phyloP scores from a whole-genome alignment of 2,113 vertebrate genomes.

The Coptodon bakossiorum region DNA sequence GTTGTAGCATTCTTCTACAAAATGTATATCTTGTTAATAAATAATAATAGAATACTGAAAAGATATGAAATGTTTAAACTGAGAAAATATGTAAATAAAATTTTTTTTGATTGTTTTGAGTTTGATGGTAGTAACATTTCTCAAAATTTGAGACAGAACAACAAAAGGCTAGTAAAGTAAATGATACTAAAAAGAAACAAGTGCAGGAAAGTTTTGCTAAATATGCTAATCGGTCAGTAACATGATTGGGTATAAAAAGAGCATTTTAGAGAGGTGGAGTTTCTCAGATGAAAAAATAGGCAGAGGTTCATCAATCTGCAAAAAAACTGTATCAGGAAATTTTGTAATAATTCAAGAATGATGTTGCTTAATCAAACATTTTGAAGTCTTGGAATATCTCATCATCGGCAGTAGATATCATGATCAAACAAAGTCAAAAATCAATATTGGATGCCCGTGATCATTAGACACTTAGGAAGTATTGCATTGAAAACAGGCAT shows the following conservation, averaged over 20 bases:
- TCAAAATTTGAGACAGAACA: neutral
- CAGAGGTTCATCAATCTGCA: neutral
- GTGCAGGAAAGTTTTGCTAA: neutral
- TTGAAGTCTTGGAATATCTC: neutral
- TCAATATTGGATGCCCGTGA: neutral
- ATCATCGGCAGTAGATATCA: neutral
- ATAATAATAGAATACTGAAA: neutral
- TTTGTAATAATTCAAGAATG: neutral
- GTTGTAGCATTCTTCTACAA: rapidly evolving
- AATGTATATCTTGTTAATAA: neutral
- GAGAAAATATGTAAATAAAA: rapidly evolving
- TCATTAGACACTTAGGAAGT: neutral
- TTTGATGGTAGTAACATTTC: neutral
- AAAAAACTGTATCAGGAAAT: neutral
- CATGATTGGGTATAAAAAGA: neutral
- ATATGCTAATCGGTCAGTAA: neutral
- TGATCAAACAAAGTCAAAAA: neutral
- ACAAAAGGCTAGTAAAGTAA: neutral
- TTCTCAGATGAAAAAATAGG: neutral
- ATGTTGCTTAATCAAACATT: neutral
- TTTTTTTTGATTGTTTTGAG: neutral
- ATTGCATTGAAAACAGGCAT: neutral
- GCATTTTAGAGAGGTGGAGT: neutral
- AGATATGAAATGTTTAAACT: neutral
- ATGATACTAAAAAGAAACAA: neutral